A percentile compares a stretch with the other conserved stretches of the same genome.
These are phyloP conservation scores for Heliconius hortense DNA, from an alignment of 2,888 invertebrate genomes.

Conservation along the genomic window DNA sequence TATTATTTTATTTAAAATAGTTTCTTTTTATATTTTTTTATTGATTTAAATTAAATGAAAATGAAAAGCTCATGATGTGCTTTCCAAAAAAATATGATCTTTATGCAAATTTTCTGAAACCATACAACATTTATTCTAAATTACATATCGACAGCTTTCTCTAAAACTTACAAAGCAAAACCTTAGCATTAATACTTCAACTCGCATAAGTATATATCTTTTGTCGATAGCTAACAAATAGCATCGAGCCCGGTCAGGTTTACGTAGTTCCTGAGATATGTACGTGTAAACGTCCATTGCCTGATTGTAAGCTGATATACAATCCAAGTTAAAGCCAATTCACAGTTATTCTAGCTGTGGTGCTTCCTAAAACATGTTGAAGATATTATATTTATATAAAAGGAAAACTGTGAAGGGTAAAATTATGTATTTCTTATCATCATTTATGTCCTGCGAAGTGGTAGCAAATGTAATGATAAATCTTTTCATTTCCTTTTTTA, in stretches of 20 bases:
- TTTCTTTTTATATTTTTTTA: too few relatives aligned
- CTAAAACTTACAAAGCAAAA: not conserved
- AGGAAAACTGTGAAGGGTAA: not conserved
- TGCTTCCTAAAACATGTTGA: not conserved
- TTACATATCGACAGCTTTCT: not conserved
- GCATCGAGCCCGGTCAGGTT: conserved; percentile 16
- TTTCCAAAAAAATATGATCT: too few relatives aligned
- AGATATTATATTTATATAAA: not conserved
- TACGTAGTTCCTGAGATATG: conserved; percentile 19
- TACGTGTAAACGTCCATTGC: conserved; percentile 21
- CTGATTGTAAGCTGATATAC: conserved; percentile 27
- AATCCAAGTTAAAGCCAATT: not conserved
- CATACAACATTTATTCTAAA: not conserved
- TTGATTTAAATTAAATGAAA: too few relatives aligned
- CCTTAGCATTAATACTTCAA: not conserved
- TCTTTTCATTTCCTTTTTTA: not conserved
- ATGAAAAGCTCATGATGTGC: too few relatives aligned
- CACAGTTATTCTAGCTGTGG: conserved; percentile 10
- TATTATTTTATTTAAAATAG: too few relatives aligned
- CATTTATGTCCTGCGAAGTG: not conserved
- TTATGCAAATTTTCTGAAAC: not conserved
- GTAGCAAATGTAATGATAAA: not conserved
- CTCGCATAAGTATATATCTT: not conserved
- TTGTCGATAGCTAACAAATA: conserved; percentile 18
- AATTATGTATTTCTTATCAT: not conserved